A percentile compares a stretch with the other conserved stretches of the same genome.
phyloP scores from a whole-genome alignment of 2,888 invertebrate genomes.

The Diarsia brunnea region DNA sequence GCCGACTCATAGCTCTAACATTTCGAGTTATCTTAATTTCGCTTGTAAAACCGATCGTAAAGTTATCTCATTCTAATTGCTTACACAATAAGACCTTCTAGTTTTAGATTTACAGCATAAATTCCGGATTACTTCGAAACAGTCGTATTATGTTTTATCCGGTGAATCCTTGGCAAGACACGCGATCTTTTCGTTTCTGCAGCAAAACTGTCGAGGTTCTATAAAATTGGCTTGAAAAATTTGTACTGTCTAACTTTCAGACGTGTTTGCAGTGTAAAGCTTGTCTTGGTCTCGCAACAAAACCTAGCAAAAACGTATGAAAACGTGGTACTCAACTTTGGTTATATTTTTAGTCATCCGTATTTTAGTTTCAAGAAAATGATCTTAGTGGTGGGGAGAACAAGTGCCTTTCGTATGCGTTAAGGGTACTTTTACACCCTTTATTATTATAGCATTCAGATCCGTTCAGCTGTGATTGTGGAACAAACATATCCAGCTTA shows the following conservation, averaged over 20 bases:
- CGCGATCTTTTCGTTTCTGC: conserved; percentile 18
- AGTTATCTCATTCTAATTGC: conserved; percentile 10
- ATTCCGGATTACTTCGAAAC: conserved; percentile 1
- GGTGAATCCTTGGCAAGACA: conserved; percentile 19
- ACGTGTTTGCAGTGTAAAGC: conserved; percentile 32
- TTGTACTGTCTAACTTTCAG: conserved; percentile 24
- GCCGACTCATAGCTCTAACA: neutral
- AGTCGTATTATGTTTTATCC: conserved; percentile 8
- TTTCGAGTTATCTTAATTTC: conserved; percentile 12
- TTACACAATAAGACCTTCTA: too few relatives aligned
- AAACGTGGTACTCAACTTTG: neutral
- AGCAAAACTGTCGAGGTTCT: conserved; percentile 31
- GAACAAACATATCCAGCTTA: too few relatives aligned
- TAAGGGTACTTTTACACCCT: too few relatives aligned
- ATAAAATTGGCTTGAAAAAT: conserved; percentile 43
- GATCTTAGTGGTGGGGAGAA: too few relatives aligned
- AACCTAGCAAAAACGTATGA: neutral
- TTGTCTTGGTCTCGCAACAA: neutral
- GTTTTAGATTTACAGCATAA: neutral
- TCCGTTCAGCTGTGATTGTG: too few relatives aligned
- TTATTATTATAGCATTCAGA: too few relatives aligned
- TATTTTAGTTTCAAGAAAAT: too few relatives aligned
- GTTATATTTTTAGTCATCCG: neutral
- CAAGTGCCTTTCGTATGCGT: too few relatives aligned
- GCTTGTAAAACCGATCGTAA: neutral